Evolutionary conservation across 2,888 invertebrate genomes (phyloP), one percentile per base, ranked within the genome.

Genomic region (Amphipoea oculea): DNA sequence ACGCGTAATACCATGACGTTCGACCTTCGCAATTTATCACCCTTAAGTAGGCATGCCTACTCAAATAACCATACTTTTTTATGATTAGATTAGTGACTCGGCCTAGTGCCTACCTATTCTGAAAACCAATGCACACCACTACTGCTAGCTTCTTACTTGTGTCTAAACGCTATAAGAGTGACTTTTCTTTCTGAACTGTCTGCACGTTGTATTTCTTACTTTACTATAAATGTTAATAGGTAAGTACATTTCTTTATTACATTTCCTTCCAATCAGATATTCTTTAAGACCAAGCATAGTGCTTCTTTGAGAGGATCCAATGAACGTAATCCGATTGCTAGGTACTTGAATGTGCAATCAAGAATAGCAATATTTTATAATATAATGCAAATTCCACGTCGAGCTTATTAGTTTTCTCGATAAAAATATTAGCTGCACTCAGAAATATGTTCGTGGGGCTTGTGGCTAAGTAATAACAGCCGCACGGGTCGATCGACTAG

Each of bases 351-450:
- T 62, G 0, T 73, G 45, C 29, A 40, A 40, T 20, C 45, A 2
- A 12, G n/a, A 79, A 57, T 17, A 60, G 29, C 4, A 78, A 40
- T 67, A 51, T 60, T 78, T 78, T 40, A 11, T 1, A 48, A 57
- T 40, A 11, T 1, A 48, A 57, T 11, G 20, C 23, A 45, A 76
- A 48, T 48, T 73, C 11, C 17, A 63, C 9, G 6, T 6, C 20
- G 9, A 62, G 3, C n/a, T 20, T 40, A n/a, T n/a, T 20, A n/a
- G 2, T 36, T 9, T 54, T 45, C 23, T 36, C 4, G 12, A 45
- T 76, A 9, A 36, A n/a, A 45, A 36, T 29, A 17, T n/a, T 36
- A 3, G 2, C 7, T 65, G 45, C 51, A 36, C 0, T 23, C 17
- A 6, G 7, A 72, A 36, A 60, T 57, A 45, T 42, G 20, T 29